A percentile compares a stretch with the other conserved stretches of the same genome.
phyloP scores from a whole-genome alignment of 2,113 vertebrate species.

The Pheucticus melanocephalus region DNA sequence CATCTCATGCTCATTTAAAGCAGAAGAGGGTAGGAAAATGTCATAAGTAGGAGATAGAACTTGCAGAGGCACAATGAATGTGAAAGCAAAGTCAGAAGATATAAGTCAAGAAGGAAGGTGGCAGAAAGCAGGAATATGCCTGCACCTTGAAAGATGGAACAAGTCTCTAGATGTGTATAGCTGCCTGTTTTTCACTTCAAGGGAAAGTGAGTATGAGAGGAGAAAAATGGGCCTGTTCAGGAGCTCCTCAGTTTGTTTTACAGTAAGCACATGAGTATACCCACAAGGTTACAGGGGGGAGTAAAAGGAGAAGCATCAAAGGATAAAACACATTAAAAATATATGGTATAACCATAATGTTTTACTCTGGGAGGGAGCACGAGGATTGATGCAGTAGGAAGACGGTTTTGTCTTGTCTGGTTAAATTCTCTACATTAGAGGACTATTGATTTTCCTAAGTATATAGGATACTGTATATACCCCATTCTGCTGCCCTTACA shows the following conservation, averaged over 20 bases:
- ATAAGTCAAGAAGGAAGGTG: background rate
- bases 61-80: background rate
- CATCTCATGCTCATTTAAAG: background rate
- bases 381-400: background rate
- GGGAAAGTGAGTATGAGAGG: background rate
- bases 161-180: background rate
- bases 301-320: background rate
- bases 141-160: background rate
- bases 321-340: background rate
- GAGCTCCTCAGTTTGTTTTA: background rate
- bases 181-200: background rate
- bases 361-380: background rate
- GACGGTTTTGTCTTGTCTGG: conserved; percentile 1
- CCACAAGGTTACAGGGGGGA: background rate
- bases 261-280: background rate
- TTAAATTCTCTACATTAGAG: conserved; percentile 62
- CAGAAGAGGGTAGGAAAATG: background rate
- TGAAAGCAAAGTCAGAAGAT: background rate
- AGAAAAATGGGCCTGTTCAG: background rate
- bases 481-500: conserved; percentile 53
- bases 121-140: background rate
- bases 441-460: conserved; percentile 64
- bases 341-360: background rate
- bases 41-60: background rate
- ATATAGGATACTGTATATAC: conserved; percentile 58